Conservation (phyloP, 2,797 vertebrate species). For the Adelosebastes latens region DNA sequence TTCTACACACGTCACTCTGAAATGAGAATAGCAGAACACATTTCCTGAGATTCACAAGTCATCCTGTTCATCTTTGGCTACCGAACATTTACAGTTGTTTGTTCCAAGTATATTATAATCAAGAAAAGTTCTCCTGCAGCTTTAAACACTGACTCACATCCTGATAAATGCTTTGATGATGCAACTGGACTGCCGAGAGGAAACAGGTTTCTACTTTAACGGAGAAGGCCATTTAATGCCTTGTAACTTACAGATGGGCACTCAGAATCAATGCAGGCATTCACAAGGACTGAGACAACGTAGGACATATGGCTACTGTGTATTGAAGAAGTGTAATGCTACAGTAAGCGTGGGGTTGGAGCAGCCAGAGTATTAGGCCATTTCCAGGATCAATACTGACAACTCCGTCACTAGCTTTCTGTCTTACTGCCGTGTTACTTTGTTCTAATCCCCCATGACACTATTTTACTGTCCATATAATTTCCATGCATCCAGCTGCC, state of each 20-base stretch:
- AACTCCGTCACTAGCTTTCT: slow-evolving; percentile 14
- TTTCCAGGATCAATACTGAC: slow-evolving; percentile 29
- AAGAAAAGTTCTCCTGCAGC: not conserved
- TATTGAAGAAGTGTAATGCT: slow-evolving; percentile 17
- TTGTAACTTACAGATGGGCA: not conserved
- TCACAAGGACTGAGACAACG: slow-evolving; percentile 9
- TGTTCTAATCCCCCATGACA: slow-evolving; percentile 6
- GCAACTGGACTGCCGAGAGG: not conserved
- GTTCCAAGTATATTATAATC: not conserved
- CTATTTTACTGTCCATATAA: not conserved
- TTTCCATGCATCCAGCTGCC: slow-evolving; percentile 9
- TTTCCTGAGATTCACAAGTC: not conserved
- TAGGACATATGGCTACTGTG: slow-evolving; percentile 15
- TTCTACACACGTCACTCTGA: not conserved
- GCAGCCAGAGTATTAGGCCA: not conserved
- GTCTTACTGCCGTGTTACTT: not conserved
- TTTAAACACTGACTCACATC: not conserved
- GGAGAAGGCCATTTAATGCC: slow-evolving; percentile 13
- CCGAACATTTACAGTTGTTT: not conserved
- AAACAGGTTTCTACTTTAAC: not conserved
- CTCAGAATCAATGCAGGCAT: slow-evolving; percentile 6
- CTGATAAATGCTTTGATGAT: not conserved
- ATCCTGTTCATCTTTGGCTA: not conserved
- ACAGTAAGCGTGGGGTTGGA: not conserved
- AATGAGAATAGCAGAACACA: not conserved